Conservation (phyloP, 2,888 invertebrate genomes). For the Smittia aterrima region DNA sequence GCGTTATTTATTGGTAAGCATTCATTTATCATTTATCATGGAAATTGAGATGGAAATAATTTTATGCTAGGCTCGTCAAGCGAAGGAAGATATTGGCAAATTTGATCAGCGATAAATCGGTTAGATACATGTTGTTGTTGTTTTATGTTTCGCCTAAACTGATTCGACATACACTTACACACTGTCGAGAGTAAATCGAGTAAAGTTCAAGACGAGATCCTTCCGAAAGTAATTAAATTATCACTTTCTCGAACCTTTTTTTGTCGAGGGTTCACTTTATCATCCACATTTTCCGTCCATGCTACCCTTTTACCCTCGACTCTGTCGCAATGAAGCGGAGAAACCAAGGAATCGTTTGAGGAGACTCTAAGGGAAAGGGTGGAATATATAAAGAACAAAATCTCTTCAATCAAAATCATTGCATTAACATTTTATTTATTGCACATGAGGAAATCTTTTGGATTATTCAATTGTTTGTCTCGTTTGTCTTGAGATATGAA, state of each 20-base stretch:
- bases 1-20: constrained; percentile 30
- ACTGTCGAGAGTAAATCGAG: background rate
- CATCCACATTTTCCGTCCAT: constrained; percentile 10
- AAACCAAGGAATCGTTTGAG: no score
- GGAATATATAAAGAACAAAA: background rate
- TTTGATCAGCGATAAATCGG: constrained; percentile 36
- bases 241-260: constrained; percentile 36
- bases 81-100: constrained; percentile 34
- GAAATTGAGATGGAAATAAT: constrained; percentile 25
- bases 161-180: background rate
- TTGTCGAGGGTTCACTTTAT: constrained; percentile 23
- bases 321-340: no score
- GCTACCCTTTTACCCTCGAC: background rate
- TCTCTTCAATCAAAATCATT: constrained; percentile 32
- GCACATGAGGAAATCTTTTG: background rate
- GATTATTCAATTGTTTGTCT: background rate
- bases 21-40: constrained; percentile 34
- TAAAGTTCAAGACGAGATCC: constrained; percentile 24
- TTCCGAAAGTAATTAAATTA: constrained; percentile 37
- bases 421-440: constrained; percentile 21
- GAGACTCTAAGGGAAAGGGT: no score
- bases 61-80: constrained; percentile 30
- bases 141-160: background rate
- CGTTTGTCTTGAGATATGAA: background rate
- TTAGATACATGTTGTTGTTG: background rate